A percentile compares a stretch with the other conserved stretches of the same genome.
Evolutionary conservation across 2,113 vertebrate genomes (phyloP).

Genomic region (Lipophrys pholis): DNA sequence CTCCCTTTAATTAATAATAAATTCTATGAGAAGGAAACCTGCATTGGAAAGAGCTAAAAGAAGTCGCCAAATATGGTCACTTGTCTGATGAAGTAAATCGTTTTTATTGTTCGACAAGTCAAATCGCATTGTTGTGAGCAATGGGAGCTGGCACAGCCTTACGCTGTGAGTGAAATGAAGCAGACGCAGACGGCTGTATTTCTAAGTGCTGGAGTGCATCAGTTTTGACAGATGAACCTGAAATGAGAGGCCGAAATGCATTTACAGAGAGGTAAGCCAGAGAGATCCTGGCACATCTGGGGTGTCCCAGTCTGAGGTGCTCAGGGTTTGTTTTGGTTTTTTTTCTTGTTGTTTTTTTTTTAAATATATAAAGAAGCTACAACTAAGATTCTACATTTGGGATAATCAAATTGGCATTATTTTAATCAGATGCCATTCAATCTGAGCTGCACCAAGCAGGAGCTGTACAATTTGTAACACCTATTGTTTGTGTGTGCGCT

Average conservation of each 20-base stretch:
- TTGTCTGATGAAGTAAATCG: too few relatives aligned
- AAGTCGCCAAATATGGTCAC: too few relatives aligned
- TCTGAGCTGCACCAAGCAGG: constrained; percentile 26
- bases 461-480: constrained; percentile 38
- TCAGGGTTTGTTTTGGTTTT: neutral
- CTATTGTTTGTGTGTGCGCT: constrained; percentile 26
- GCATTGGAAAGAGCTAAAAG: too few relatives aligned
- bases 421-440: constrained; percentile 5
- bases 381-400: too few relatives aligned
- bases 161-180: constrained; percentile 2
- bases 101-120: too few relatives aligned
- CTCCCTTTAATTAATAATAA: too few relatives aligned
- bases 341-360: neutral
- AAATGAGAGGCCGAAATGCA: constrained; percentile 1
- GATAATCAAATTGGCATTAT: neutral
- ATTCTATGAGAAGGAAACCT: too few relatives aligned
- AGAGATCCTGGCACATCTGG: neutral
- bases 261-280: neutral
- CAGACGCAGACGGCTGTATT: constrained; percentile 17
- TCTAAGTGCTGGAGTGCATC: constrained; percentile 9
- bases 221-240: neutral
- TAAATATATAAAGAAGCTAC: neutral
- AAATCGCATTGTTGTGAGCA: too few relatives aligned
- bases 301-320: neutral
- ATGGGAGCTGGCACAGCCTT: neutral